Base-by-base conservation (phyloP, 2,113 vertebrate species). In the Aix galericulata region DNA sequence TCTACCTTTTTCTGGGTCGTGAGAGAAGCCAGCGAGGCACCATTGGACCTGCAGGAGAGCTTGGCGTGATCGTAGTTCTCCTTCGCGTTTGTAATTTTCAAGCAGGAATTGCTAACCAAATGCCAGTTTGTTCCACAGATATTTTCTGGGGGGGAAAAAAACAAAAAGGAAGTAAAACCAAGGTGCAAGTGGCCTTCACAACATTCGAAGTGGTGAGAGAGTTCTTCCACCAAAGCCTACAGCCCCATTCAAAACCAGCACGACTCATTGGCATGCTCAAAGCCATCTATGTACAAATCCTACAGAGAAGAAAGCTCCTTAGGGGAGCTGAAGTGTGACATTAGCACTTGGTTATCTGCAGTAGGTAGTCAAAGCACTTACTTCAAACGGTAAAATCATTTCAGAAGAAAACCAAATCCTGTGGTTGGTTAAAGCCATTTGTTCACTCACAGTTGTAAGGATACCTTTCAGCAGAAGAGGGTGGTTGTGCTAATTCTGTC, bases 51-150 rank as follows among this genome's bases (percentile, higher is more conserved):
- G 95, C 99, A 99, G 92, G 98, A 98, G 94, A 99, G 97, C 82
- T 99, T 99, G 88, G 99, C 99, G 8, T 99, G 99, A 96, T 99
- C 99, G 1, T 99, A 99, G 58, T 97, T 98, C 93, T 99, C 99
- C 88, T 99, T 99, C 0, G 98, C 97, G 0, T 97, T 98, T 56
- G 98, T 98, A 84, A 99, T 98, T 97, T 98, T 99, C 97, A 99
- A 97, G 91, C 99, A 99, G 2, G 98, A 98, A 97, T 99, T 99
- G 53, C 99, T 98, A 79, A 99, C 99, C 96, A 99, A 98, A 91
- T 99, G 98, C 99, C 99, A 99, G 94, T 97, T 98, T 73, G 98
- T 98, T 26, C 99, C 99, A 3, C 99, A 99, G 91, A 99, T 99
- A 66, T 99, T 99, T 93, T 99, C 99, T 99, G 31, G 12, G 0